Evolutionary conservation across 2,888 invertebrate species (phyloP).

Genomic region (Macrosiphum euphorbiae): DNA sequence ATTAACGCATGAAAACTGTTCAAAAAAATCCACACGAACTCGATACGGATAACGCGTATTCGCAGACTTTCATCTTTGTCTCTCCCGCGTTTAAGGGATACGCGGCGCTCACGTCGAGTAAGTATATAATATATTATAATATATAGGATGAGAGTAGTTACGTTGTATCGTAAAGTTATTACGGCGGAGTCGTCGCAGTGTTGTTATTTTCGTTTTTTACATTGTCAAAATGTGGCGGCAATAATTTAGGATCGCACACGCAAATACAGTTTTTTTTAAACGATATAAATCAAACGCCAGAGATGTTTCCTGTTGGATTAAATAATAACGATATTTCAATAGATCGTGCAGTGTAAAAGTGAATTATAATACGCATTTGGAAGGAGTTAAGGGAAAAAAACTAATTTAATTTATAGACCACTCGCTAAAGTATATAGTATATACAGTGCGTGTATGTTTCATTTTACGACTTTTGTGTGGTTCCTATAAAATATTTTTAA

Average conservation of each 20-base stretch:
- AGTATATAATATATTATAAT: not conserved
- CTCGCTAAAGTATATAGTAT: not conserved
- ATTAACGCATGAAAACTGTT: not conserved
- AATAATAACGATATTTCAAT: conserved; percentile 22
- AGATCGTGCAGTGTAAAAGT: not conserved
- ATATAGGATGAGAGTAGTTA: not conserved
- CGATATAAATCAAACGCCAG: not conserved
- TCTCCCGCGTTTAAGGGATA: not conserved
- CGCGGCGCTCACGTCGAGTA: not conserved
- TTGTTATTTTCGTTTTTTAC: conserved; percentile 7
- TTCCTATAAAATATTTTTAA: conserved; percentile 13
- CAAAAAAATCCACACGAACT: not conserved
- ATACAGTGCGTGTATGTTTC: not conserved
- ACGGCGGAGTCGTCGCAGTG: not conserved
- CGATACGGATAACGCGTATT: not conserved
- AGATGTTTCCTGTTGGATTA: not conserved
- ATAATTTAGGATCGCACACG: not conserved
- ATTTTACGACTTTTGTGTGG: not conserved
- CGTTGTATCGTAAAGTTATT: not conserved
- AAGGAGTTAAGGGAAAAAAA: not conserved
- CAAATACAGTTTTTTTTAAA: not conserved
- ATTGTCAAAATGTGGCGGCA: not conserved
- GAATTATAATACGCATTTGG: not conserved
- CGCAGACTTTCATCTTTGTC: not conserved
- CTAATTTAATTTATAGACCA: not conserved